Evolutionary conservation across 2,797 vertebrate species (phyloP).

Genomic region (Falco biarmicus): DNA sequence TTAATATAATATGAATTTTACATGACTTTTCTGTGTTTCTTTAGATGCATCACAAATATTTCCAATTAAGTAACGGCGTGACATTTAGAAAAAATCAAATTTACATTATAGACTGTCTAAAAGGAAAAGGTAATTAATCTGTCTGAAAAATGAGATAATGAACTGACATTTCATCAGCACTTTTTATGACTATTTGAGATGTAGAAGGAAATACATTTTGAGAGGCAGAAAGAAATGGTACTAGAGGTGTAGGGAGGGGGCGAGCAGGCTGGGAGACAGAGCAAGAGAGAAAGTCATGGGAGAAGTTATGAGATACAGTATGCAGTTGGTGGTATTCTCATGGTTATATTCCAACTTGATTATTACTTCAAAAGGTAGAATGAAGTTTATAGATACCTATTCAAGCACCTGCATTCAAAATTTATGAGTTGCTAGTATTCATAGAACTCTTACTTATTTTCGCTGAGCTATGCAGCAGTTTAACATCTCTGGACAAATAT

Average conservation of each 20-base stretch:
- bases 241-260: not conserved
- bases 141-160: not conserved
- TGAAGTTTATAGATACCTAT: not conserved
- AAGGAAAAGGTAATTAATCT: conserved; percentile 13
- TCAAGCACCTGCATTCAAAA: not conserved
- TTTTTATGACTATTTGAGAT: conserved; percentile 33
- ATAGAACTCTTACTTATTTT: not conserved
- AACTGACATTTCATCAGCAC: not conserved
- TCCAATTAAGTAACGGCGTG: not conserved
- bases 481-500: not conserved
- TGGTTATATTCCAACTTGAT: not conserved
- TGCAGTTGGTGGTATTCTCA: not conserved
- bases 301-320: not conserved
- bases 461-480: not conserved
- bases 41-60: not conserved
- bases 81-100: not conserved
- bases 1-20: not conserved
- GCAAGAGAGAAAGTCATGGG: not conserved
- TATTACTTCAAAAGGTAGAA: not conserved
- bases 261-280: not conserved
- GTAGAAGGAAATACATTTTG: not conserved
- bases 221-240: not conserved
- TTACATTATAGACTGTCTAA: not conserved
- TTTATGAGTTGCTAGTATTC: not conserved
- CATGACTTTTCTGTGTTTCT: not conserved